These are phyloP conservation scores for Todiramphus chloris DNA, from an alignment of 2,113 vertebrate genomes.

Conservation along the genomic window DNA sequence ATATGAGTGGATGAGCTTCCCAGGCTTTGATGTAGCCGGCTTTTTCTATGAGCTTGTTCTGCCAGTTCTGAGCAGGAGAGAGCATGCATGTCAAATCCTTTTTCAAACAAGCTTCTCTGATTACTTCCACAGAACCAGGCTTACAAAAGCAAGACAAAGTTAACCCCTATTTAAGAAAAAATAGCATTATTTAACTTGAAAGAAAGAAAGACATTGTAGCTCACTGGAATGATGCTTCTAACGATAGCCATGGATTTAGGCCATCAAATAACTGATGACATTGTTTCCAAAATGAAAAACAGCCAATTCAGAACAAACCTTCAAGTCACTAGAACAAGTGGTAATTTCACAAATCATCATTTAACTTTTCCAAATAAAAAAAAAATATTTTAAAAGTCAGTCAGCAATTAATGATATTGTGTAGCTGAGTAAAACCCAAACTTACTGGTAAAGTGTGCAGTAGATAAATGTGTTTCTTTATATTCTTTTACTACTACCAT, in stretches of 20 bases:
- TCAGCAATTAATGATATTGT: not conserved
- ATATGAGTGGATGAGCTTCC: not conserved
- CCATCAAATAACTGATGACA: not conserved
- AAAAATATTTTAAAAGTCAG: not conserved
- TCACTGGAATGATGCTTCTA: not conserved
- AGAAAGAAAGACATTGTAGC: not conserved
- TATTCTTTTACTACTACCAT: not conserved
- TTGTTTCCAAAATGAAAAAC: not conserved
- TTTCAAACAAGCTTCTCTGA: slow-evolving; percentile 41
- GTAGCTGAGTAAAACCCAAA: not conserved
- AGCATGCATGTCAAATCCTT: slow-evolving; percentile 45
- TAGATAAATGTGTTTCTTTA: not conserved
- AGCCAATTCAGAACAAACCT: not conserved
- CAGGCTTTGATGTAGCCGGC: slow-evolving; percentile 34
- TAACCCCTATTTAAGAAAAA: slow-evolving; percentile 24
- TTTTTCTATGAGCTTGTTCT: slow-evolving; percentile 43
- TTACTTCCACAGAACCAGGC: slow-evolving; percentile 24
- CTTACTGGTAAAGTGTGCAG: not conserved
- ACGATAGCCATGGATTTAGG: not conserved
- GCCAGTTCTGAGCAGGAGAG: slow-evolving; percentile 17
- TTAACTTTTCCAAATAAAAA: not conserved
- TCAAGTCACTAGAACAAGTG: not conserved
- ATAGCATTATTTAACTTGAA: not conserved
- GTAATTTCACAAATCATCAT: not conserved
- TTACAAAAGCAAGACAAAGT: not conserved